A percentile compares a stretch with the other conserved stretches of the same genome.
Conservation (phyloP, 2,888 invertebrate species). For the Troides helena region DNA sequence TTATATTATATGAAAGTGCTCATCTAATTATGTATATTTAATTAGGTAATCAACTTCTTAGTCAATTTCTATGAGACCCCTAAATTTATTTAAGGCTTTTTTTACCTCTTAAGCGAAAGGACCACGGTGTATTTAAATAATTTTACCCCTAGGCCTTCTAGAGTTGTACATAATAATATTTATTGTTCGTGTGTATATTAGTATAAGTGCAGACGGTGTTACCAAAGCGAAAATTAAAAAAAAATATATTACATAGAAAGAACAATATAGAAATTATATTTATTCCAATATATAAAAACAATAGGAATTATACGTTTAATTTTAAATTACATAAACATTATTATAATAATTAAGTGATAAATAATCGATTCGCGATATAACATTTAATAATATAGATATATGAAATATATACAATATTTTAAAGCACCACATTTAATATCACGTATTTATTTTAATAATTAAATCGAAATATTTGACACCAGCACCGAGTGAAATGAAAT, state of each 20-base stretch:
- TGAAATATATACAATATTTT: too few relatives aligned
- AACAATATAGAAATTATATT: slow-evolving; percentile 9
- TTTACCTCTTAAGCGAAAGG: slow-evolving; percentile 51
- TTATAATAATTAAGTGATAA: too few relatives aligned
- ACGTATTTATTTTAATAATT: slow-evolving; percentile 7
- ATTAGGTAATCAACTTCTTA: slow-evolving; percentile 32
- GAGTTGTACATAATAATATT: slow-evolving; percentile 50
- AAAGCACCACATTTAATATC: slow-evolving; percentile 24
- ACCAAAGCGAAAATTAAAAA: slow-evolving; percentile 12
- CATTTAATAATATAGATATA: too few relatives aligned
- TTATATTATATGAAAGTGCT: not conserved
- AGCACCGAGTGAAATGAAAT: slow-evolving; percentile 4
- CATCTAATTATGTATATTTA: not conserved
- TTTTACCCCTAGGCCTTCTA: slow-evolving; percentile 62
- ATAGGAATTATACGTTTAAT: not conserved
- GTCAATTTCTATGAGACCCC: slow-evolving; percentile 46
- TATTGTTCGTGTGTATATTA: slow-evolving; percentile 23
- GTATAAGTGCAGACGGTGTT: slow-evolving; percentile 6
- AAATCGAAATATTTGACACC: slow-evolving; percentile 13
- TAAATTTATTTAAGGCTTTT: slow-evolving; percentile 38
- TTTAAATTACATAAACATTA: too few relatives aligned
- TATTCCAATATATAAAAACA: slow-evolving; percentile 3
- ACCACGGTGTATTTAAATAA: slow-evolving; percentile 62
- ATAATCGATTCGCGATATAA: too few relatives aligned
- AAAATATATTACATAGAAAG: slow-evolving; percentile 2